Evolutionary conservation across 1,140 invertebrate genomes (phyloP).

Genomic region (Pararge aegeria): DNA sequence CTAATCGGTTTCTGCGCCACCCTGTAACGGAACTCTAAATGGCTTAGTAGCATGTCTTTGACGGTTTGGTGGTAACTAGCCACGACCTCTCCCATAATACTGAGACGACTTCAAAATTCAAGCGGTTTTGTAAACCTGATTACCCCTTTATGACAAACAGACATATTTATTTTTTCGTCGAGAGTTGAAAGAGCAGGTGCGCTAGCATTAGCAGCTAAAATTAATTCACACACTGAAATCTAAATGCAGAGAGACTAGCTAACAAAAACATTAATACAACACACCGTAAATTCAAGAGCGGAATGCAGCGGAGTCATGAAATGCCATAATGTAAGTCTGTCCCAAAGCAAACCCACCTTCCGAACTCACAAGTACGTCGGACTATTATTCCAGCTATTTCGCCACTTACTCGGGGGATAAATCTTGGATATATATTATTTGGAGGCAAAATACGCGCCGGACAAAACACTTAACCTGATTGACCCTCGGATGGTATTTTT

Average conservation of each 20-base stretch:
- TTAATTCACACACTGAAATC: background rate
- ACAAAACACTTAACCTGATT: slow-evolving; percentile 75
- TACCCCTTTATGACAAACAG: too few relatives aligned
- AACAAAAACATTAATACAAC: slow-evolving; percentile 12
- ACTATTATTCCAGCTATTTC: slow-evolving; percentile 48
- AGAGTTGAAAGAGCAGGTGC: too few relatives aligned
- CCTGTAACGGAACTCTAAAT: too few relatives aligned
- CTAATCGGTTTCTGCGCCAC: too few relatives aligned
- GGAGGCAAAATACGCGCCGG: slow-evolving; percentile 50
- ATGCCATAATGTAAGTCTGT: slow-evolving; percentile 27
- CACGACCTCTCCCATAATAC: too few relatives aligned
- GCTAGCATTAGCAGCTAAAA: background rate
- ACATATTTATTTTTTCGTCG: too few relatives aligned
- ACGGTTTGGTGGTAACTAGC: too few relatives aligned
- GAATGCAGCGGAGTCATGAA: slow-evolving; percentile 28
- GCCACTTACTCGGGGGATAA: slow-evolving; percentile 55
- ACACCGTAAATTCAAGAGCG: slow-evolving; percentile 25
- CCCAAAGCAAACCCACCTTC: slow-evolving; percentile 27
- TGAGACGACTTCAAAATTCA: too few relatives aligned
- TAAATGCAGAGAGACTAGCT: background rate
- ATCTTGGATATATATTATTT: slow-evolving; percentile 64
- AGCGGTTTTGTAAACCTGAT: too few relatives aligned
- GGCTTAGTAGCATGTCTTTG: too few relatives aligned
- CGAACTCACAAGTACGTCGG: slow-evolving; percentile 25
- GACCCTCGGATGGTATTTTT: slow-evolving; percentile 69